Conservation (phyloP, 2,888 invertebrate genomes). For the Schizaphis graminum region DNA sequence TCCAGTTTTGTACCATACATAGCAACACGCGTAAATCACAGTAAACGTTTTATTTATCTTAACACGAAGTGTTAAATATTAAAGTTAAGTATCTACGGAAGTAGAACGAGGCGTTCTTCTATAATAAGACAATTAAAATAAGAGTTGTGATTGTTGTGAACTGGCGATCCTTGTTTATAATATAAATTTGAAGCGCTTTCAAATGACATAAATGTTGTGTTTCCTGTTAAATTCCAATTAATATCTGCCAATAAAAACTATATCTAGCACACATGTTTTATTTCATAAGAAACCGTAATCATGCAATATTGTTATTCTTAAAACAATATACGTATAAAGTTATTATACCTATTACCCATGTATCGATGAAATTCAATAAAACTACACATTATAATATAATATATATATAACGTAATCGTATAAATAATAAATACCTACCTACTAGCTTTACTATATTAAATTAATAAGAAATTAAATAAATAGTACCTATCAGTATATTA, state of each 20-base stretch:
- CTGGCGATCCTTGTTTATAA: neutral
- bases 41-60: neutral
- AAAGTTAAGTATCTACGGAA: neutral
- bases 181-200: neutral
- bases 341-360: neutral
- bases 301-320: neutral
- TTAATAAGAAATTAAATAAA: neutral
- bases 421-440: neutral
- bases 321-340: neutral
- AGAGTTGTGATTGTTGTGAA: neutral
- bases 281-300: neutral
- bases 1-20: neutral
- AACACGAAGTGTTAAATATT: neutral
- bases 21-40: neutral
- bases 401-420: too few species aligned
- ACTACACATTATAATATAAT: neutral
- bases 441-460: neutral
- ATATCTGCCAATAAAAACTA: neutral
- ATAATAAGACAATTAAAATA: neutral
- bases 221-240: conserved; percentile 2
- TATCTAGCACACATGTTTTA: neutral
- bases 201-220: neutral
- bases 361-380: neutral
- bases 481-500: neutral
- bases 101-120: neutral